These are phyloP conservation scores for Toxotes jaculatrix DNA, from an alignment of 2,113 vertebrate species.

Conservation along the genomic window DNA sequence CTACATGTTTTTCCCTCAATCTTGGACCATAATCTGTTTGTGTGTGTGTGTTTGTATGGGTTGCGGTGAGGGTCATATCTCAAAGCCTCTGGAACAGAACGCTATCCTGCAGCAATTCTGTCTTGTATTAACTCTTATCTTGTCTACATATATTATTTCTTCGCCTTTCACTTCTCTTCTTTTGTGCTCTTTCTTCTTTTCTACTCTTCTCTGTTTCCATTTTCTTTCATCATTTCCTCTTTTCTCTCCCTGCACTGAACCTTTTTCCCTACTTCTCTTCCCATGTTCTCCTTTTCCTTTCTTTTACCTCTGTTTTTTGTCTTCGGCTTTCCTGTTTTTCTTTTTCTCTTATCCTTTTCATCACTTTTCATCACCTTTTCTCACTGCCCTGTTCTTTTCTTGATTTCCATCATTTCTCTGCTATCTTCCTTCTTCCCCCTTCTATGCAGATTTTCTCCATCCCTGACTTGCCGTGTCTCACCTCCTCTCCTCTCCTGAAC, in stretches of 20 bases:
- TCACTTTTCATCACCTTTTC: not conserved
- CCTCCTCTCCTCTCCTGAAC: slow-evolving; percentile 19
- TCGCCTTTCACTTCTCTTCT: slow-evolving; percentile 16
- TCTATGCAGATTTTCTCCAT: slow-evolving; percentile 9
- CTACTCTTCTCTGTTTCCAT: not conserved
- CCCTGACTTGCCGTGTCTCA: not conserved
- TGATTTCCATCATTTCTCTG: not conserved
- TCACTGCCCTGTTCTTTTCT: not conserved
- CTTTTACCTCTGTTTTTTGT: not conserved
- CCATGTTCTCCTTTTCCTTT: not conserved
- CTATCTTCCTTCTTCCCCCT: not conserved
- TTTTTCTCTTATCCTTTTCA: not conserved
- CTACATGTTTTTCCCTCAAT: slow-evolving; percentile 71
- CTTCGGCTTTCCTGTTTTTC: not conserved
- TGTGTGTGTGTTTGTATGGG: slow-evolving; percentile 24
- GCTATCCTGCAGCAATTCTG: slow-evolving; percentile 22
- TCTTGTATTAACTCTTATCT: slow-evolving; percentile 40
- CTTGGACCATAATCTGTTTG: slow-evolving; percentile 55
- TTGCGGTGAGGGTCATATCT: slow-evolving; percentile 43
- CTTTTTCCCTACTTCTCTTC: not conserved
- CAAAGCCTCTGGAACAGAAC: slow-evolving; percentile 34
- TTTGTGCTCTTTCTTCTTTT: not conserved
- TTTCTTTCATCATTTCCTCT: slow-evolving; percentile 11
- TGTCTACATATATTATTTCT: slow-evolving; percentile 24
- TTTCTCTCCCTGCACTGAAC: not conserved